Conservation (phyloP, 2,113 vertebrate species). For the Pardalotus punctatus region DNA sequence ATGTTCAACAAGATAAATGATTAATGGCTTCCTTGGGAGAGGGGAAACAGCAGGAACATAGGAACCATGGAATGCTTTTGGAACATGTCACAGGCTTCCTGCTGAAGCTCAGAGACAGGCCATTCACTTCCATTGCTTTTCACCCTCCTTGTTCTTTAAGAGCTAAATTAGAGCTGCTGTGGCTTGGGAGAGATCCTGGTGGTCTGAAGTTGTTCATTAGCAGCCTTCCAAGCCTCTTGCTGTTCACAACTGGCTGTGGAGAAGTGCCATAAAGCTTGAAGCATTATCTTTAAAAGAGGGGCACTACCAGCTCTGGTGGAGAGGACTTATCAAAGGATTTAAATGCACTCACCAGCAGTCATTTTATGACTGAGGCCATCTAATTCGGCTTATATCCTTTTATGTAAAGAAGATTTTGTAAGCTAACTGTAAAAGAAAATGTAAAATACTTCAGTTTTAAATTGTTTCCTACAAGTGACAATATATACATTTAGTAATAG, state of each 20-base stretch:
- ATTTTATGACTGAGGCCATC: background rate
- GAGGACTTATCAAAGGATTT: background rate
- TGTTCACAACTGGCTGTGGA: background rate
- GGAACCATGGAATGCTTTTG: rapidly evolving
- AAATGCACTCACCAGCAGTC: background rate
- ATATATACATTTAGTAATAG: background rate
- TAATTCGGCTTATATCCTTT: background rate
- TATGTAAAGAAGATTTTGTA: background rate
- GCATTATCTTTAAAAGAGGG: background rate
- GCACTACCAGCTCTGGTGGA: background rate
- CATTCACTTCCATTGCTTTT: background rate
- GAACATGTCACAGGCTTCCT: background rate
- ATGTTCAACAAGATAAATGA: background rate
- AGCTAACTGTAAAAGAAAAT: background rate
- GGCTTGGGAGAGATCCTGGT: background rate
- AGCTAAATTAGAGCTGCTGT: background rate
- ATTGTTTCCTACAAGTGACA: background rate
- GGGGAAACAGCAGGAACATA: background rate
- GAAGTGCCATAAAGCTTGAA: background rate
- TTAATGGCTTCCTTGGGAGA: background rate
- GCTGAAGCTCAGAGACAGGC: background rate
- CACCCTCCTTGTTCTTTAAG: background rate
- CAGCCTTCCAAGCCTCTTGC: background rate
- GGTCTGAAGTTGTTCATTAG: background rate
- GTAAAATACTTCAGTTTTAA: background rate